A percentile compares a stretch with the other conserved stretches of the same genome.
These are phyloP conservation scores for Pipistrellus nathusii DNA, from an alignment of 2,797 vertebrate species.

Conservation along the genomic window DNA sequence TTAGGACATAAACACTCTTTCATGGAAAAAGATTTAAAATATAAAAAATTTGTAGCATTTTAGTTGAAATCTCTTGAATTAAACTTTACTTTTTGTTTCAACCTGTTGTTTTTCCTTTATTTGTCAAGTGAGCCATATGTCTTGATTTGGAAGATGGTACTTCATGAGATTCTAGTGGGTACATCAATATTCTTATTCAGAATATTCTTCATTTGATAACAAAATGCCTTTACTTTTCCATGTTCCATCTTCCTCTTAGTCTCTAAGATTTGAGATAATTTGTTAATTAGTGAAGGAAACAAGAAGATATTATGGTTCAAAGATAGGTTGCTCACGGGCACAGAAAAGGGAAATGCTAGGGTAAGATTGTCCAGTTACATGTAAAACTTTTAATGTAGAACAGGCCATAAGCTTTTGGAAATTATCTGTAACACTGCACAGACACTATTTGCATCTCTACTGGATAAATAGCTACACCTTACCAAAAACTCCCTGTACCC, in stretches of 20 bases:
- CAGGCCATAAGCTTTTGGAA: background rate
- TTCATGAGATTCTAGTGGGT: background rate
- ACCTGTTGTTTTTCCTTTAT: background rate
- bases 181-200: background rate
- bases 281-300: background rate
- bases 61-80: slow-evolving; percentile 15
- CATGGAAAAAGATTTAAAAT: background rate
- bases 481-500: background rate
- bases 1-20: background rate
- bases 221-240: background rate
- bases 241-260: background rate
- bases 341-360: background rate
- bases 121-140: background rate
- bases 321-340: background rate
- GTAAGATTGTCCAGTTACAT: background rate
- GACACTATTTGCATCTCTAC: background rate
- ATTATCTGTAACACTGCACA: background rate
- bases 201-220: background rate
- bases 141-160: background rate
- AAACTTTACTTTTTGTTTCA: background rate
- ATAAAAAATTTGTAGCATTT: background rate
- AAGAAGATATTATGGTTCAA: background rate
- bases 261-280: background rate
- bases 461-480: background rate
- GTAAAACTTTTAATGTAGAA: background rate